phyloP scores from a whole-genome alignment of 2,113 vertebrate genomes.

The Engystomops pustulosus region DNA sequence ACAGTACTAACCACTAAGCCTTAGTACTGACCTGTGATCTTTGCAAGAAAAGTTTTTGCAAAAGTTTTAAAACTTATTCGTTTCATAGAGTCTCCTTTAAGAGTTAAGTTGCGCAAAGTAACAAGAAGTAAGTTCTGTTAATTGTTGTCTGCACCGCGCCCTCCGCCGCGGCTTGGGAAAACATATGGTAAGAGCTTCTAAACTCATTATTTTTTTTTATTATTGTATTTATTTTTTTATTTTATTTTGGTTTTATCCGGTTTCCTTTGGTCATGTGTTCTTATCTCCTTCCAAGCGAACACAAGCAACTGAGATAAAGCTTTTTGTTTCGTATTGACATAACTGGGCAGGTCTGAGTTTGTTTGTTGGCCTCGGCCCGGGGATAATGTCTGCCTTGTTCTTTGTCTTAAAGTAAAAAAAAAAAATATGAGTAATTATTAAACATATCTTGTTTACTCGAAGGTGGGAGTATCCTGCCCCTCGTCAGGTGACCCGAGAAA shows the following conservation, averaged over 20 bases:
- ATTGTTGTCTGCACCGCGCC: constrained; percentile 48
- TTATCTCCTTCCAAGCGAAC: constrained; percentile 71
- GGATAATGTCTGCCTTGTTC: constrained; percentile 64
- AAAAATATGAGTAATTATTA: constrained; percentile 69
- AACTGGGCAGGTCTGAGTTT: constrained; percentile 71
- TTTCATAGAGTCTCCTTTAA: background rate
- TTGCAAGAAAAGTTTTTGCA: too few species aligned
- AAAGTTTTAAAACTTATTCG: background rate
- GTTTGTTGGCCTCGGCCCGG: constrained; percentile 70
- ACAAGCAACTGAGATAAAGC: constrained; percentile 70
- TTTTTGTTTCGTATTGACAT: constrained; percentile 75
- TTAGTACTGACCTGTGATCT: too few species aligned
- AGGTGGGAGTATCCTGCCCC: constrained; percentile 53
- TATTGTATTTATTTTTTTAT: too few species aligned
- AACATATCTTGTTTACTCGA: constrained; percentile 62
- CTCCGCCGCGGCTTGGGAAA: constrained; percentile 58
- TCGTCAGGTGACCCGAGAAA: constrained; percentile 51
- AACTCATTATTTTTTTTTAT: constrained; percentile 63
- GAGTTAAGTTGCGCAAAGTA: too few species aligned
- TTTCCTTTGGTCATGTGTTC: constrained; percentile 55
- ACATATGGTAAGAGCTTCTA: constrained; percentile 64
- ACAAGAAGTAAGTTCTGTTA: constrained; percentile 24
- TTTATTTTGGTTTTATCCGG: too few species aligned
- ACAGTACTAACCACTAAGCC: too few species aligned
- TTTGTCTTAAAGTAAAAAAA: constrained; percentile 67